A percentile compares a stretch with the other conserved stretches of the same genome.
Evolutionary conservation across 2,113 vertebrate species (phyloP).

Genomic region (Lethenteron camtschaticum): DNA sequence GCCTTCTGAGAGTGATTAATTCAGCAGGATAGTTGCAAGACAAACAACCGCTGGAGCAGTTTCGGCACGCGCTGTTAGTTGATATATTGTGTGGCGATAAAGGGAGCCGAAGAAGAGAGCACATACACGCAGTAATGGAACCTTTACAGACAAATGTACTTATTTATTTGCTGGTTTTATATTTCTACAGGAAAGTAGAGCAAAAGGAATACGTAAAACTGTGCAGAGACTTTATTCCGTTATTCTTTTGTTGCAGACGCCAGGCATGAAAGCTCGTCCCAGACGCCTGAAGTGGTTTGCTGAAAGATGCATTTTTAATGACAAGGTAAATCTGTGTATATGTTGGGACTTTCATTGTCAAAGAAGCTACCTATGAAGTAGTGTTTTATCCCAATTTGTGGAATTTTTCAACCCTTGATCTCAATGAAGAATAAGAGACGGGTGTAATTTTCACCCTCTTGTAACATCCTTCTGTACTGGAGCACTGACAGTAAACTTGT

Average conservation of each 20-base stretch:
- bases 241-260: conserved; percentile 34
- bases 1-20: no score
- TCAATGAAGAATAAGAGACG: no score
- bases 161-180: background rate
- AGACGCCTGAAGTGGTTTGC: conserved; percentile 52
- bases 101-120: no score
- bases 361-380: background rate
- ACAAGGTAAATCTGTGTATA: conserved; percentile 29
- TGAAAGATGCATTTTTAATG: conserved; percentile 35
- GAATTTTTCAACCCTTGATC: background rate
- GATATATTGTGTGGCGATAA: no score
- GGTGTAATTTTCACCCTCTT: no score
- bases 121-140: background rate
- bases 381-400: background rate
- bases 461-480: background rate
- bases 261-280: conserved; percentile 52
- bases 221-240: conserved; percentile 9
- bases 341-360: background rate
- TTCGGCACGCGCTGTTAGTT: no score
- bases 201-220: background rate
- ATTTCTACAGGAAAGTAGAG: background rate
- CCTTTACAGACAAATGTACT: background rate
- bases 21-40: no score
- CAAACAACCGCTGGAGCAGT: no score
- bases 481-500: background rate